These are phyloP conservation scores for Bombus fervidus DNA, from an alignment of 1,140 invertebrate genomes.

Conservation along the genomic window DNA sequence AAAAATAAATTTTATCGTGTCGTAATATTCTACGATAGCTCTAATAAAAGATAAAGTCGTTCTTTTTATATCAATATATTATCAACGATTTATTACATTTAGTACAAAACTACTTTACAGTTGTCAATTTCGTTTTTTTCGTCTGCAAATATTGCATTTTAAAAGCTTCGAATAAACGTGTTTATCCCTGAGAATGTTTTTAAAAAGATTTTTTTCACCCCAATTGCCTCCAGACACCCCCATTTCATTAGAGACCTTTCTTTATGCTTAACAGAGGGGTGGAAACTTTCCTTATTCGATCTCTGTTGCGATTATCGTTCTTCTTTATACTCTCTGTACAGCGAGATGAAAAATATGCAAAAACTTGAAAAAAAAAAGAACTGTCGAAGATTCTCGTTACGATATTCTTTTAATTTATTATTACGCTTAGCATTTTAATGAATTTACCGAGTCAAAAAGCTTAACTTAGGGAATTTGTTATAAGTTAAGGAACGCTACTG, in stretches of 20 bases:
- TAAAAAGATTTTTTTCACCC: conserved; percentile 24
- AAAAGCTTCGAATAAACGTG: not conserved
- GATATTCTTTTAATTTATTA: not conserved
- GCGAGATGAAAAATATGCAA: not conserved
- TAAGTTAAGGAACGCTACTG: no score
- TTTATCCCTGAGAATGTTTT: not conserved
- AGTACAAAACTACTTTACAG: not conserved
- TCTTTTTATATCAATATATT: not conserved
- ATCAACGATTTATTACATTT: not conserved
- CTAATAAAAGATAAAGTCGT: not conserved
- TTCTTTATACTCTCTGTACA: not conserved
- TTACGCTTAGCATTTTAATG: not conserved
- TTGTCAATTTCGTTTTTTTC: not conserved
- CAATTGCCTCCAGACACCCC: not conserved
- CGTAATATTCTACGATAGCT: not conserved
- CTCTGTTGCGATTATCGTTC: not conserved
- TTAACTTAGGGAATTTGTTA: not conserved
- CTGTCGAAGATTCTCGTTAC: not conserved
- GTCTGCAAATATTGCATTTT: not conserved
- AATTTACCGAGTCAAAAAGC: not conserved
- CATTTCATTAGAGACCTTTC: conserved; percentile 13
- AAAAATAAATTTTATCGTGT: no score
- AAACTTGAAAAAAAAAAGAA: not conserved
- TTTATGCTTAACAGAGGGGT: conserved; percentile 1
- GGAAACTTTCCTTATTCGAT: conserved; percentile 17